These are phyloP conservation scores for Sitophilus oryzae DNA, from an alignment of 1,140 invertebrate genomes.

Conservation along the genomic window DNA sequence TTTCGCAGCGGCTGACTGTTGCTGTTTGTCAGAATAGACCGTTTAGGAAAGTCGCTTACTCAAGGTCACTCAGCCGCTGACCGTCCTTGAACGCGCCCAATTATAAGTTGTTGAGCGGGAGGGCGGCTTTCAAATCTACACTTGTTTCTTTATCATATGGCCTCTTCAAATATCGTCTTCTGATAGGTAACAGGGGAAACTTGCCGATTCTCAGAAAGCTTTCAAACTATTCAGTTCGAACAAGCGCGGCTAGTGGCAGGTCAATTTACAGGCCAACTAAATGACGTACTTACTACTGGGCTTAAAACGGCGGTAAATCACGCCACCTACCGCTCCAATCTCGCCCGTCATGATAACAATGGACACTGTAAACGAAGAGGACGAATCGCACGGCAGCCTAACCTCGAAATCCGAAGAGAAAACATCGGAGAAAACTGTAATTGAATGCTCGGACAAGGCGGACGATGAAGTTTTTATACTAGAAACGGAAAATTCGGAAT, in stretches of 20 bases:
- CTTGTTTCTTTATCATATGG: no score
- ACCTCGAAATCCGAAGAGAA: slow-evolving; percentile 41
- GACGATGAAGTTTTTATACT: slow-evolving; percentile 34
- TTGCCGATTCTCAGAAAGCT: slow-evolving; percentile 71
- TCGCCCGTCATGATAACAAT: slow-evolving; percentile 33
- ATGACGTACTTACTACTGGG: slow-evolving; percentile 89
- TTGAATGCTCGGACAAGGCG: slow-evolving; percentile 37
- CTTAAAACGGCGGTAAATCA: slow-evolving; percentile 60
- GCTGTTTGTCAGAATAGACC: no score
- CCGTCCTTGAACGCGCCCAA: no score
- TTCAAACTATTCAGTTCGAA: slow-evolving; percentile 88
- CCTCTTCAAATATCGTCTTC: no score
- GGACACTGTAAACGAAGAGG: slow-evolving; percentile 40
- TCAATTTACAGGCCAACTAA: slow-evolving; percentile 90
- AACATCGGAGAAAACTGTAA: slow-evolving; percentile 42
- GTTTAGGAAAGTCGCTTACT: no score
- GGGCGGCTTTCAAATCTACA: no score
- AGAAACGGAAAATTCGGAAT: slow-evolving; percentile 21
- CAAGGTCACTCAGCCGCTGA: no score
- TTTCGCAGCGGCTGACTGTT: no score
- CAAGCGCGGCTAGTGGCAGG: slow-evolving; percentile 86
- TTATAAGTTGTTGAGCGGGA: no score
- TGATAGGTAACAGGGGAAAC: slow-evolving; percentile 93
- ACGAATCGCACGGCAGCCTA: slow-evolving; percentile 37
- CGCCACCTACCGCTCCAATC: slow-evolving; percentile 39